These are phyloP conservation scores for Holocentrus rufus DNA, from an alignment of 2,797 vertebrate genomes.

Conservation along the genomic window DNA sequence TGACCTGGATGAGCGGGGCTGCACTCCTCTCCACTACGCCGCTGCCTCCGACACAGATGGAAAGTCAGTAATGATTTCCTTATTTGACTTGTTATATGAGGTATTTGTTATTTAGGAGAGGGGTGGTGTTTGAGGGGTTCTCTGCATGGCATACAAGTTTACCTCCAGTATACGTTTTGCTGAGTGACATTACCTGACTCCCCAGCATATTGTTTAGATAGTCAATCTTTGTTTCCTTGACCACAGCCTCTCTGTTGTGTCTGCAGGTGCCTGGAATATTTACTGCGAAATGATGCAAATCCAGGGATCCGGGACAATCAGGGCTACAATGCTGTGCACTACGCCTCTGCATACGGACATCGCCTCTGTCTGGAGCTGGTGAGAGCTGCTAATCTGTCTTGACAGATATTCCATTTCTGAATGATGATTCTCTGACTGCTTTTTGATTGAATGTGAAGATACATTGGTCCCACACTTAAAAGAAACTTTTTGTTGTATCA, in stretches of 20 bases:
- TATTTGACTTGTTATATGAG: slow-evolving; percentile 7
- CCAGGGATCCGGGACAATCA: slow-evolving; percentile 97
- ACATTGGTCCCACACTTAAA: too few species aligned
- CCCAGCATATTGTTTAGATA: not conserved
- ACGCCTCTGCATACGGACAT: slow-evolving; percentile 96
- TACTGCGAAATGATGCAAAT: slow-evolving; percentile 97
- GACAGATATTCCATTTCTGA: too few species aligned
- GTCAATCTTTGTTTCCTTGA: slow-evolving; percentile 27
- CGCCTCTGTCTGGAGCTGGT: slow-evolving; percentile 97
- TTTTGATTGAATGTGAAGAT: too few species aligned
- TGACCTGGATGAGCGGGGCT: slow-evolving; percentile 94
- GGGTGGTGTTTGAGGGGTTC: slow-evolving; percentile 16
- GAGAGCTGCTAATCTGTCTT: slow-evolving; percentile 60
- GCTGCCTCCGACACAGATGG: slow-evolving; percentile 96
- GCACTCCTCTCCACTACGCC: slow-evolving; percentile 96
- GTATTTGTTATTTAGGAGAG: slow-evolving; percentile 13
- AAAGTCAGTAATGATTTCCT: slow-evolving; percentile 86
- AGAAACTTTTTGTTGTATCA: too few species aligned
- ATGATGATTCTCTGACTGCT: too few species aligned
- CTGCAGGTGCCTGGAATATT: slow-evolving; percentile 97
- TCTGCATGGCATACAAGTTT: slow-evolving; percentile 12
- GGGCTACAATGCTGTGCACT: slow-evolving; percentile 98
- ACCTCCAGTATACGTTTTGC: slow-evolving; percentile 14
- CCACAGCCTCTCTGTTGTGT: slow-evolving; percentile 53
- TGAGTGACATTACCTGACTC: not conserved